Evolutionary conservation across 2,113 vertebrate genomes (phyloP), one percentile per base, ranked within the genome.

Genomic region (Peromyscus polionotus): DNA sequence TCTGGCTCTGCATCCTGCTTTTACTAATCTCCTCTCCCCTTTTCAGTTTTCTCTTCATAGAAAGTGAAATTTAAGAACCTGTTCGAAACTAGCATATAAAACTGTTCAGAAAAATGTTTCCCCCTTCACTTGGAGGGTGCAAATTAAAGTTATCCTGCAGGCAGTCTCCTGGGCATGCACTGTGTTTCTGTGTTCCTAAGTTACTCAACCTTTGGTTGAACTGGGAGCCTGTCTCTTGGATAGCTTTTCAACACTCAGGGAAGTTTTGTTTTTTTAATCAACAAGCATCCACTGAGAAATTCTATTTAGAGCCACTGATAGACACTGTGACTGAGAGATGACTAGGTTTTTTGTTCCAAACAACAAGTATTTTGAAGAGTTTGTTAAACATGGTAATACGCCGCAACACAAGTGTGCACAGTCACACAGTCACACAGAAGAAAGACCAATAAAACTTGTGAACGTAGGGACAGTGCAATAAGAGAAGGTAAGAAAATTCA

Each of bases 11-110:
- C 61, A 48, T 76, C 92, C 75, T 80, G 75, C n/a, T 93, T 95
- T 96, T 61, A 90, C 61, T 67, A 48, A 54, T 88, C 86, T 87
- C 72, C 7, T 92, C 57, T 88, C 33, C 19, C 31, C 42, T 94
- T 63, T 65, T 92, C 75, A 95, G 70, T 51, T 85, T 96, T 96
- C 68, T 96, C 61, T 96, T 97, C 93, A 96, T 73, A 96, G 67
- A 97, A 94, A 95, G 54, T 91, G 63, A 91, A 96, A 97, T 84
- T 91, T 96, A 94, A 97, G 97, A 97, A 97, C 10, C 31, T 94
- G 90, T 36, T 95, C 5, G 61, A 95, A 96, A 95, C 77, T 39
- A 96, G 54, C 72, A 91, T 88, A 91, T 91, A 93, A 97, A 97
- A 97, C 73, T 91, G 24, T 33, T 97, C 95, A 67, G 13, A 96